phyloP scores from a whole-genome alignment of 2,888 invertebrate genomes.

The Leistus spinibarbis region DNA sequence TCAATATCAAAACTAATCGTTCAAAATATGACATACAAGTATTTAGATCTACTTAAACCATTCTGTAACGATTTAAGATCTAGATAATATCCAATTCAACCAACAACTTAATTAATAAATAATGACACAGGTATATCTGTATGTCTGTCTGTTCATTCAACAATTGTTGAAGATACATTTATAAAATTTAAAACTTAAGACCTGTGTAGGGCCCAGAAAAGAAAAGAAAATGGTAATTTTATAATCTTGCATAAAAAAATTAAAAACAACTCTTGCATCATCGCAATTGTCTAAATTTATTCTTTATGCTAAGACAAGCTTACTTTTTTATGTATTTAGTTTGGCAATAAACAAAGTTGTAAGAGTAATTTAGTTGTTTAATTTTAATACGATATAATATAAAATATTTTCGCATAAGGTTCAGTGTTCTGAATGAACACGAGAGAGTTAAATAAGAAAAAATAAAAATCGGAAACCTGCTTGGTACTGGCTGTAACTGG shows the following conservation, averaged over 20 bases:
- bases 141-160: no score
- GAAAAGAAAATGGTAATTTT: no score
- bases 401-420: background rate
- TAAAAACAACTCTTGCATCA: no score
- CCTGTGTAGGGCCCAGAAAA: no score
- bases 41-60: background rate
- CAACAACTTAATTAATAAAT: background rate
- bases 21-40: background rate
- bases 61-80: background rate
- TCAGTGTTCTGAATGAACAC: background rate
- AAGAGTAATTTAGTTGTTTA: background rate
- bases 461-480: background rate
- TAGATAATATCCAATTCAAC: background rate
- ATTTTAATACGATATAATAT: background rate
- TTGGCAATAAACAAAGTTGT: background rate
- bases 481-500: constrained; percentile 4
- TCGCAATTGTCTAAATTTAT: no score
- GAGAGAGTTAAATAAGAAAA: background rate
- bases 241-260: no score
- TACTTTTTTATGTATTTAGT: no score
- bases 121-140: background rate
- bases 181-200: no score
- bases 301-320: no score
- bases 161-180: no score
- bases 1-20: background rate